Evolutionary conservation across 92 coral and sea anemone species (phyloP).

Genomic region (Parazoanthus darwini): DNA sequence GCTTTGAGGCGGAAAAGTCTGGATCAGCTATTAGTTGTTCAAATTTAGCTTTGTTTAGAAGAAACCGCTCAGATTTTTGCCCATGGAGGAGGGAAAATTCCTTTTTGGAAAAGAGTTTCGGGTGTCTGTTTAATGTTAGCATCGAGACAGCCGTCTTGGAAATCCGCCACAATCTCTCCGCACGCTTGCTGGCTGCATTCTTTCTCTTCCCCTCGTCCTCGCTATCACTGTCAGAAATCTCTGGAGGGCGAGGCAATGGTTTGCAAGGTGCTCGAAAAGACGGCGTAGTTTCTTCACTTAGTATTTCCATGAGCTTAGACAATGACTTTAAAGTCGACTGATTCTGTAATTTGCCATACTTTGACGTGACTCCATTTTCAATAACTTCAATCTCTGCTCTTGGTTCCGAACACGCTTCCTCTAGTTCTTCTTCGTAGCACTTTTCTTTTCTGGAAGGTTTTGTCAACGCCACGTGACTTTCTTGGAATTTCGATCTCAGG

Average conservation of each 20-base stretch:
- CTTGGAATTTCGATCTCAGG: not conserved
- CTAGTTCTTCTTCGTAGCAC: not conserved
- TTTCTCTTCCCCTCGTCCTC: not conserved
- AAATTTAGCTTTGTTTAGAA: not conserved
- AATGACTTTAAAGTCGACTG: not conserved
- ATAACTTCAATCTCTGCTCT: slow-evolving; percentile 2
- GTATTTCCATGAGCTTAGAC: slow-evolving; percentile 20
- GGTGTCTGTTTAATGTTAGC: slow-evolving; percentile 9
- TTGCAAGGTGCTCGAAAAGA: slow-evolving; percentile 30
- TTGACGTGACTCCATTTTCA: not conserved
- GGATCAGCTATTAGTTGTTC: not conserved
- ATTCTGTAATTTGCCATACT: not conserved
- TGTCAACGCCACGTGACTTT: not conserved
- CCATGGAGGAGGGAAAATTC: slow-evolving; percentile 23
- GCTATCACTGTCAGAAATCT: not conserved
- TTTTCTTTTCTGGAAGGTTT: not conserved
- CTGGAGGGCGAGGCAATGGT: slow-evolving; percentile 10
- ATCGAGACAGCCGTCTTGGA: slow-evolving; percentile 6
- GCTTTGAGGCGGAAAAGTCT: not conserved
- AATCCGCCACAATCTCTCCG: slow-evolving; percentile 11
- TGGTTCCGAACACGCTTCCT: not conserved
- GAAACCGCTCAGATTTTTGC: not conserved
- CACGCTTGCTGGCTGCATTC: not conserved
- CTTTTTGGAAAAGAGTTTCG: slow-evolving; percentile 30
- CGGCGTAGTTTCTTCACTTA: not conserved